Conservation (phyloP, 2,113 vertebrate genomes). For the Rhagologus leucostigma region DNA sequence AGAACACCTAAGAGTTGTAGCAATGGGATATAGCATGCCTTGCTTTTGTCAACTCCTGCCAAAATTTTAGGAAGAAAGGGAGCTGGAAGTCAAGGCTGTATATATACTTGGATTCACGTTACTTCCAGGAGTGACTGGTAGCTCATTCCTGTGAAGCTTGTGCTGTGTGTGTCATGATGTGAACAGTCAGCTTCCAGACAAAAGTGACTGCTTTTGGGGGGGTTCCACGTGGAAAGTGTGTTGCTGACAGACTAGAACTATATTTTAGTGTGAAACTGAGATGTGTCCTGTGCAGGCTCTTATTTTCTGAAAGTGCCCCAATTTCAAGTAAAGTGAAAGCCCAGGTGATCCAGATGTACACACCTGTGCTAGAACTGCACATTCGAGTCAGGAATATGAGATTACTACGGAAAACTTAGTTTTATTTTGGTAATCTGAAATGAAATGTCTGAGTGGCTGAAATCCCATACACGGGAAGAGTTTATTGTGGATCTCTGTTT, state of each 20-base stretch:
- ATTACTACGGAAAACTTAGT: background rate
- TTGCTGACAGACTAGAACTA: background rate
- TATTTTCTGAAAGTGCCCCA: background rate
- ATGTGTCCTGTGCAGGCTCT: background rate
- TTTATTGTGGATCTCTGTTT: background rate
- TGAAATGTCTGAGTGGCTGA: background rate
- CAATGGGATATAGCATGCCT: background rate
- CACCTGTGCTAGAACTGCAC: background rate
- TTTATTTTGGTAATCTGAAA: background rate
- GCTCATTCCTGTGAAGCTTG: background rate
- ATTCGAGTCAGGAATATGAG: background rate
- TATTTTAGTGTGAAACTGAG: background rate
- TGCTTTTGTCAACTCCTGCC: background rate
- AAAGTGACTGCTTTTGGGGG: background rate
- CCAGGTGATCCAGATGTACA: background rate
- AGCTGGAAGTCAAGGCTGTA: background rate
- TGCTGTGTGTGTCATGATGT: accelerated
- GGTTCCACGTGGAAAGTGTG: background rate
- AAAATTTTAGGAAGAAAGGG: background rate
- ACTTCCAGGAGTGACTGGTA: background rate
- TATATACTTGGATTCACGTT: background rate
- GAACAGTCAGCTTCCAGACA: background rate
- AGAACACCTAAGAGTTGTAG: background rate
- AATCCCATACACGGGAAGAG: background rate
- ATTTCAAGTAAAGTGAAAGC: background rate